Percentiles rank a stretch among this genome's conserved stretches.
Evolutionary conservation across 92 coral and sea anemone species (phyloP).

Genomic region (Desmophyllum pertusum): DNA sequence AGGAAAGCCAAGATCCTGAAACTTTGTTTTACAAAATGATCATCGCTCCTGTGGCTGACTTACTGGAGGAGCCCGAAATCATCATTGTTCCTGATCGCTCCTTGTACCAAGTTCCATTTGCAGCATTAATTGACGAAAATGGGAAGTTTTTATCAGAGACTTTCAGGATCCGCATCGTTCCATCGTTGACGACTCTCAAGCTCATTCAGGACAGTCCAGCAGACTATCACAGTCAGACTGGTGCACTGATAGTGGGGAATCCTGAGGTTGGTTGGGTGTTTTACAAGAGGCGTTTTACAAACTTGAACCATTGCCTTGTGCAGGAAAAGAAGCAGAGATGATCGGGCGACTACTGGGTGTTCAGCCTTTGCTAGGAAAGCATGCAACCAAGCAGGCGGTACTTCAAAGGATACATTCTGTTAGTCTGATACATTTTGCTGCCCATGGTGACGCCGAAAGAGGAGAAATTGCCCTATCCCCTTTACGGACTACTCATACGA

Average conservation of each 20-base stretch:
- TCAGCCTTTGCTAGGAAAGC: no score
- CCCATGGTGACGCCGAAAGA: no score
- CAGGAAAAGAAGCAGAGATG: no score
- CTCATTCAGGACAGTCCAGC: slow-evolving; percentile 23
- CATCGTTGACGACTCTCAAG: slow-evolving; percentile 38
- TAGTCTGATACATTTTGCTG: no score
- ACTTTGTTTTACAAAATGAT: background rate
- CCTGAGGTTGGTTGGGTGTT: slow-evolving; percentile 10
- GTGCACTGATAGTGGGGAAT: slow-evolving; percentile 26
- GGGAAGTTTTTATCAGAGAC: background rate
- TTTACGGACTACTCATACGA: no score
- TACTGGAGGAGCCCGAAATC: background rate
- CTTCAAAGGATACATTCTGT: no score
- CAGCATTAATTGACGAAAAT: background rate
- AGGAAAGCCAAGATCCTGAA: no score
- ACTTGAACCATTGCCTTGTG: no score
- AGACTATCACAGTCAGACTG: slow-evolving; percentile 17
- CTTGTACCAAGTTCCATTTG: slow-evolving; percentile 11
- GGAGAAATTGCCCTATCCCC: no score
- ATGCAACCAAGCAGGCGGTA: no score
- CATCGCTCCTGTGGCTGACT: background rate
- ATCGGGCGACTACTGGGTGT: no score
- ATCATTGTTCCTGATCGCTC: slow-evolving; percentile 5
- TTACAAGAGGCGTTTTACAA: slow-evolving; percentile 13
- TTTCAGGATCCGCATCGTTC: slow-evolving; percentile 16